These are phyloP conservation scores for Eutolmus rufibarbis DNA, from an alignment of 2,888 invertebrate genomes.

Conservation along the genomic window DNA sequence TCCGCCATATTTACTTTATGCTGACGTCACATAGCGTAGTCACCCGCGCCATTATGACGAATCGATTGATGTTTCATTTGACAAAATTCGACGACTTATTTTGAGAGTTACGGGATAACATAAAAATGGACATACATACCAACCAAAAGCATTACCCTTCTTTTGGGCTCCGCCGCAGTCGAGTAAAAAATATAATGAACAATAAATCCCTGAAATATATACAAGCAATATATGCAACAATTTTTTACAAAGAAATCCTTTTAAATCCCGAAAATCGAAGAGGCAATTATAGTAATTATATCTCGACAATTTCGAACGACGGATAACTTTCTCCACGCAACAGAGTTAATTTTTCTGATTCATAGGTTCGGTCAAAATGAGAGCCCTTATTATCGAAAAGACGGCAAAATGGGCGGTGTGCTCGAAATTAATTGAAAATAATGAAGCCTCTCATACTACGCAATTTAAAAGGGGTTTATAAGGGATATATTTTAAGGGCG, in stretches of 20 bases:
- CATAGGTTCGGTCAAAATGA: not conserved
- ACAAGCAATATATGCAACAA: not conserved
- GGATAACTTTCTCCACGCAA: not conserved
- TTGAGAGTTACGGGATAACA: too few species aligned
- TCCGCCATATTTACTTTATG: too few species aligned
- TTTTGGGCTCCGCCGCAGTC: too few species aligned
- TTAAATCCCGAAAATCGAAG: not conserved
- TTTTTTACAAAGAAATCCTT: not conserved
- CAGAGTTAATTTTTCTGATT: not conserved
- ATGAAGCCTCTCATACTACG: not conserved
- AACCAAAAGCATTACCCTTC: too few species aligned
- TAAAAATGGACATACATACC: too few species aligned
- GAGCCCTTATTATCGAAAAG: not conserved
- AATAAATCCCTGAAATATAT: not conserved
- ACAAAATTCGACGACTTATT: too few species aligned
- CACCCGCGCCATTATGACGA: too few species aligned
- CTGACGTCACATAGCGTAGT: too few species aligned
- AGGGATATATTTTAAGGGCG: not conserved
- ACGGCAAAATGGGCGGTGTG: not conserved
- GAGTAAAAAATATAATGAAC: not conserved
- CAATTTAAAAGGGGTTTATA: not conserved
- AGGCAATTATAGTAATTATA: slow-evolving; percentile 6
- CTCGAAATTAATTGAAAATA: not conserved
- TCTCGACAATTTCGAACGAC: not conserved
- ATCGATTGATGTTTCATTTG: too few species aligned